Base-by-base conservation (phyloP, 1,140 invertebrate genomes). In the Drosophila melanica region DNA sequence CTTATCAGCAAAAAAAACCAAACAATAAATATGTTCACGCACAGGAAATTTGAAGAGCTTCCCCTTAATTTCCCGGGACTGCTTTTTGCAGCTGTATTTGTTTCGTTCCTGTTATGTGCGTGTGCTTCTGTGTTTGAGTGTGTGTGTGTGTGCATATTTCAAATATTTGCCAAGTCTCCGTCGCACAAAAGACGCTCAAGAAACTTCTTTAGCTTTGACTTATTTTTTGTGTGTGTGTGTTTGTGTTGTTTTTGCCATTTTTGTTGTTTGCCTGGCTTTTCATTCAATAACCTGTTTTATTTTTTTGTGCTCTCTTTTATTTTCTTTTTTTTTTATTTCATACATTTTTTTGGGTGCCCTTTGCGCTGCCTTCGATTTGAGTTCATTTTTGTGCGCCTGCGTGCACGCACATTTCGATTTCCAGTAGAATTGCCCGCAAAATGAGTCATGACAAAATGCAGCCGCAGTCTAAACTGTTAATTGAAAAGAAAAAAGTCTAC, bases 281-380 rank as follows among this genome's bases (percentile, higher is more conserved):
- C 86, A 90, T 90, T 90, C 86, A 90, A 90, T 90, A 90, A 90
- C 86, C 86, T 90, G 86, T 90, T 90, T 89, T 62, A 70, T 75
- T 80, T 74, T 75, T 74, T 44, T 72, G 62, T 69, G 55, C 60
- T 58, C 33, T 65, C 57, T 44, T 67, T 57, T 63, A 57, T 74
- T 65, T 68, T 73, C 37, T 74, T 62, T 48, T 45, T 75, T 81
- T 75, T 54, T 59, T n/a, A n/a, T 68, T 75, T 33, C 30, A 33
- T 33, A 33, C 30, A 33, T 48, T 70, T 72, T 75, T 63, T 53
- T 62, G 35, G 55, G 20, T 23, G 54, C 14, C 27, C 30, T 45
- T 58, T 58, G 41, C 42, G 55, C 64, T 70, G 39, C 65, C 54
- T 69, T 50, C 33, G 37, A 53, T 55, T 39, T 33, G 4, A 14